Evolutionary conservation across 2,888 invertebrate species (phyloP), one percentile per base, ranked within the genome.

Genomic region (Agrotis clavis): DNA sequence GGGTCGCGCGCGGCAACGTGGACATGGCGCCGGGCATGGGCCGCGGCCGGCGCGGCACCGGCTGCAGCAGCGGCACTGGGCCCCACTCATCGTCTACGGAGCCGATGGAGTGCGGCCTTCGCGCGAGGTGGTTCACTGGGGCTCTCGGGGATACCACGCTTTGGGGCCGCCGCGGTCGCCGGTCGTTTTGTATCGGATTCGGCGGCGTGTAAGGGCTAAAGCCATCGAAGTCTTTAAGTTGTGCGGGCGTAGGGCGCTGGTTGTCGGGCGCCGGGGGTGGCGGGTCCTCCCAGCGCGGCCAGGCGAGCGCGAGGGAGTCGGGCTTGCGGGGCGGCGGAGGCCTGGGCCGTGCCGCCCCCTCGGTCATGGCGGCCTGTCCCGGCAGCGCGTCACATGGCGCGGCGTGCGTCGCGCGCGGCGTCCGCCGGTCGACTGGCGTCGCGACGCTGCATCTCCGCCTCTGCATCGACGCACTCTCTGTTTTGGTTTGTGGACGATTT

Each of bases 41-140:
- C 85, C 95, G 92, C 81, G 96, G 95, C 67, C 97, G 94, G 61
- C 97, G 96, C 87, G 97, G 95, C 82, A 97, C 96, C 86, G 96
- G 97, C 91, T 94, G 95, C 89, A 97, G 94, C 88, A 97, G 87
- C 83, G 96, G 96, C 82, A 96, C 95, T 64, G 90, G 78, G 47
- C 92, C 93, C 95, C 95, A 95, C 79, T 94, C 95, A 88, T 94
- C 94, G 14, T 95, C 94, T 61, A 92, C 82, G 62, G 92, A 94
- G 77, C 97, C 97, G 85, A 97, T 97, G 87, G 97, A 97, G 91
- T 97, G 97, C 53, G 97, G 97, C 67, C 97, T 89, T 80, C 96
- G 92, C 84, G 95, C 89, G 48, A 92, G 89, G 56, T 91, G 93
- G 67, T 92, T 90, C 48, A 85, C 82, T 21, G 77, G 77, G 53